Percentiles rank a stretch among this genome's conserved stretches.
phyloP scores from a whole-genome alignment of 2,797 vertebrate genomes.

The Mareca penelope region DNA sequence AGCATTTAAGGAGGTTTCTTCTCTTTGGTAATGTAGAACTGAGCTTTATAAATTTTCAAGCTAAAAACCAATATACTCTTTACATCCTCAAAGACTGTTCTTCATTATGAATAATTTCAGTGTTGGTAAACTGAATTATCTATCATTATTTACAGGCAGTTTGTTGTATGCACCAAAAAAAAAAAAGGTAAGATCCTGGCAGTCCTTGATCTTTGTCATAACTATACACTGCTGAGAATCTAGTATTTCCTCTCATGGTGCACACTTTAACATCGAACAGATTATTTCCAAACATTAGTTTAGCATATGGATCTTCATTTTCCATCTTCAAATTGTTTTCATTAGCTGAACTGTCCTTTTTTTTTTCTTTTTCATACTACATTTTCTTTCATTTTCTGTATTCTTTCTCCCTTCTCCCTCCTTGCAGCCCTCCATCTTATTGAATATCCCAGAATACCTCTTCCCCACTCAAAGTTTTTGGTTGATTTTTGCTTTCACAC shows the following conservation, averaged over 20 bases:
- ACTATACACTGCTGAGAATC: not conserved
- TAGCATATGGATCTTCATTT: not conserved
- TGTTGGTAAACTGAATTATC: not conserved
- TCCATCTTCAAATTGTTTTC: not conserved
- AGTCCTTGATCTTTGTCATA: not conserved
- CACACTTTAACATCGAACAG: not conserved
- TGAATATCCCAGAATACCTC: not conserved
- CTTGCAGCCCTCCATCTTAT: not conserved
- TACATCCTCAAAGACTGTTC: not conserved
- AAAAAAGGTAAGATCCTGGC: not conserved
- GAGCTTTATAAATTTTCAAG: not conserved
- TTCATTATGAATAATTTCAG: not conserved
- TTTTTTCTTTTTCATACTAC: not conserved
- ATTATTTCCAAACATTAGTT: not conserved
- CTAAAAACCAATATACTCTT: not conserved
- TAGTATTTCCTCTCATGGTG: not conserved
- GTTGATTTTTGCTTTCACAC: not conserved
- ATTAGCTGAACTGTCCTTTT: not conserved
- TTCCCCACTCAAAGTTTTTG: not conserved
- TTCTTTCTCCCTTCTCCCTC: not conserved
- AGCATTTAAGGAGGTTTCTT: not conserved
- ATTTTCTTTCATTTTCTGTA: not conserved
- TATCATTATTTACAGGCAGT: not conserved
- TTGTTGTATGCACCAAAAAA: not conserved
- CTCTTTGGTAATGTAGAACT: not conserved